Evolutionary conservation across 1,140 invertebrate genomes (phyloP).

Genomic region (Penaeus indicus): DNA sequence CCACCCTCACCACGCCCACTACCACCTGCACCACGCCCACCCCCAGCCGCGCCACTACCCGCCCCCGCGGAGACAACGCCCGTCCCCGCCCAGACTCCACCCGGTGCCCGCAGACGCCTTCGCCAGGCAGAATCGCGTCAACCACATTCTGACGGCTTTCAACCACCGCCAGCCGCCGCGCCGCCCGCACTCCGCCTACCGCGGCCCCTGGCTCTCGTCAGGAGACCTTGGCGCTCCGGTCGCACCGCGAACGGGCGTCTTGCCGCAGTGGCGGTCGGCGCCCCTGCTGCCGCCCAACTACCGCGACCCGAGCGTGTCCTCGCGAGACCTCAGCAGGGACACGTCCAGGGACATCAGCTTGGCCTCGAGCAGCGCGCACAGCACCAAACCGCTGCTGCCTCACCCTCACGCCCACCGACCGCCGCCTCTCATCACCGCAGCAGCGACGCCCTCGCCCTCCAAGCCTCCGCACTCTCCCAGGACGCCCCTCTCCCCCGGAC

Average conservation of each 20-base stretch:
- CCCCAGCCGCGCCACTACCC: conserved; percentile 35
- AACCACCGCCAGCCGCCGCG: conserved; percentile 45
- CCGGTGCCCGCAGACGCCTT: conserved; percentile 43
- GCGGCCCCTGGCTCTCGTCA: conserved; percentile 50
- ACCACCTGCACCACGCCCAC: conserved; percentile 33
- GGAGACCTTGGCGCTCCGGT: conserved; percentile 43
- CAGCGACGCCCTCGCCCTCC: conserved; percentile 38
- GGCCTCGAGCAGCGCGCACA: conserved; percentile 64
- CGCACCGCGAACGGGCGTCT: background rate
- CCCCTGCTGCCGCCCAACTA: conserved; percentile 22
- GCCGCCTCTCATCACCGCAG: conserved; percentile 29
- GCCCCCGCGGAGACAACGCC: background rate
- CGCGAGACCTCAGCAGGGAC: conserved; percentile 64
- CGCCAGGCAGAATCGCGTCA: conserved; percentile 60
- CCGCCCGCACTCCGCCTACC: conserved; percentile 37
- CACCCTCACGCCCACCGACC: conserved; percentile 13
- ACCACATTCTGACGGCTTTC: conserved; percentile 58
- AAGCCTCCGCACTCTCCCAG: conserved; percentile 44
- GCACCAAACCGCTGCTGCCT: conserved; percentile 57
- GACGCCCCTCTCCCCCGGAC: conserved; percentile 49
- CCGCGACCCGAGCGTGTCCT: conserved; percentile 59
- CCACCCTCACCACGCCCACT: conserved; percentile 25
- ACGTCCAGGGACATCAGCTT: conserved; percentile 63
- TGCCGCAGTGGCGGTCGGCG: conserved; percentile 41
- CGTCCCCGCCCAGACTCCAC: conserved; percentile 37